Base-by-base conservation (phyloP, 2,113 vertebrate species). In the Pterophyllum scalare region DNA sequence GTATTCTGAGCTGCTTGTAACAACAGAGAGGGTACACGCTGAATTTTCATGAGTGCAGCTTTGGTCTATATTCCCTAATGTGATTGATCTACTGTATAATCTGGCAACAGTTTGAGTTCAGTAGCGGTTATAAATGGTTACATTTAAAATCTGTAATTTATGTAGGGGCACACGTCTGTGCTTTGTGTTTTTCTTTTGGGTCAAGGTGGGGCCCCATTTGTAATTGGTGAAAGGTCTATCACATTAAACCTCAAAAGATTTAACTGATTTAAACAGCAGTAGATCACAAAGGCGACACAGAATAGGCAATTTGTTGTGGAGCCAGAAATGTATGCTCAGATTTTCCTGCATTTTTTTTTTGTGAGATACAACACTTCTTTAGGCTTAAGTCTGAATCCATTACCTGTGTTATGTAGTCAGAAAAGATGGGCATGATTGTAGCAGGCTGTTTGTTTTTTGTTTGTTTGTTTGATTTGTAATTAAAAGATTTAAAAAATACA, bases 1-100 rank as follows among this genome's bases (percentile, higher is more conserved):
- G 83, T 85, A 75, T 88, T 79, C 76, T 59, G 87, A 81, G 79
- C 87, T 78, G 83, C 84, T 84, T 92, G 59, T 75, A 93, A 92
- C 88, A 92, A 93, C 91, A 91, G 52, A 94, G 88, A 82, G 54
- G 58, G 85, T 92, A 87, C 87, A 84, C 26, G 46, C 83, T 95
- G 93, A 95, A 95, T 96, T 95, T 96, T 95, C 94, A 96, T 95
- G 94, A 96, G 95, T 75, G 49, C 78, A 87, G 76, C 81, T 83
- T 84, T 22, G 11, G 82, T 74, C 81, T 86, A 70, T 89, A 88
- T 87, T 90, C 75, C 80, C 84, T 33, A 79, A 80, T 88, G 87
- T 89, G 92, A 94, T 87, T 88, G 91, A 91, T 94, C 89, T 88
- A 60, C 79, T 95, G 94, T 95, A 70, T 95, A 92, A 87, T 94